Evolutionary conservation across 2,797 vertebrate genomes (phyloP).

Genomic region (Spinibarbus caldwelli): DNA sequence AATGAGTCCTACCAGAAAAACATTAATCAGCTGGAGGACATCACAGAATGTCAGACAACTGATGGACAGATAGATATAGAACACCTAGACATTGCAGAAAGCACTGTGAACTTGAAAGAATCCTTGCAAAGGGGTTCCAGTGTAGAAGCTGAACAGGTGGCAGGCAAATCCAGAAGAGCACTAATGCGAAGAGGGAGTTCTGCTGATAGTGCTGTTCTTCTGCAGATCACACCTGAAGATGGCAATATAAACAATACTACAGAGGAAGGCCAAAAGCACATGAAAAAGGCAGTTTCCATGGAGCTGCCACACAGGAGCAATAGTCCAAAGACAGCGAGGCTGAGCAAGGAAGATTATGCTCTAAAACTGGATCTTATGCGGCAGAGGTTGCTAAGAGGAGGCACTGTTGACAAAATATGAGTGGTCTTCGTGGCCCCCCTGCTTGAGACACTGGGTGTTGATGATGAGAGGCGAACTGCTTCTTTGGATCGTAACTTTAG

Average conservation of each 20-base stretch:
- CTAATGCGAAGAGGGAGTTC: conserved; percentile 91
- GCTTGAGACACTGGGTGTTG: conserved; percentile 88
- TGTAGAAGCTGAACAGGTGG: conserved; percentile 75
- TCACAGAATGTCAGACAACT: conserved; percentile 27
- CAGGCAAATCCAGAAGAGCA: conserved; percentile 72
- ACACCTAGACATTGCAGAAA: conserved; percentile 64
- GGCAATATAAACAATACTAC: conserved; percentile 58
- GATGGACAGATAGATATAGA: conserved; percentile 47
- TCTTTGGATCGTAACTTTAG: conserved; percentile 76
- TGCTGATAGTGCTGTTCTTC: conserved; percentile 89
- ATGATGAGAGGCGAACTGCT: conserved; percentile 75
- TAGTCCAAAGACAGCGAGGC: conserved; percentile 82
- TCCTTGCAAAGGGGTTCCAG: conserved; percentile 81
- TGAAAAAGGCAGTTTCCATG: conserved; percentile 87
- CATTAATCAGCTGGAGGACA: neutral
- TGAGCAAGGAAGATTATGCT: conserved; percentile 89
- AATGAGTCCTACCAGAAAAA: neutral
- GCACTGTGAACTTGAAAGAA: conserved; percentile 63
- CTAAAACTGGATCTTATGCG: conserved; percentile 93
- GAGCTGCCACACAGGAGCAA: conserved; percentile 81
- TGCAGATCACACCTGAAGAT: conserved; percentile 75
- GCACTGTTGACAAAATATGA: conserved; percentile 87
- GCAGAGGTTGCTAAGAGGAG: conserved; percentile 87
- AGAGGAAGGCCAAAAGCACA: conserved; percentile 70
- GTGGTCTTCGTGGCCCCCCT: conserved; percentile 92